A percentile compares a stretch with the other conserved stretches of the same genome.
Evolutionary conservation across 2,113 vertebrate genomes (phyloP).

Genomic region (Aptenodytes patagonicus): DNA sequence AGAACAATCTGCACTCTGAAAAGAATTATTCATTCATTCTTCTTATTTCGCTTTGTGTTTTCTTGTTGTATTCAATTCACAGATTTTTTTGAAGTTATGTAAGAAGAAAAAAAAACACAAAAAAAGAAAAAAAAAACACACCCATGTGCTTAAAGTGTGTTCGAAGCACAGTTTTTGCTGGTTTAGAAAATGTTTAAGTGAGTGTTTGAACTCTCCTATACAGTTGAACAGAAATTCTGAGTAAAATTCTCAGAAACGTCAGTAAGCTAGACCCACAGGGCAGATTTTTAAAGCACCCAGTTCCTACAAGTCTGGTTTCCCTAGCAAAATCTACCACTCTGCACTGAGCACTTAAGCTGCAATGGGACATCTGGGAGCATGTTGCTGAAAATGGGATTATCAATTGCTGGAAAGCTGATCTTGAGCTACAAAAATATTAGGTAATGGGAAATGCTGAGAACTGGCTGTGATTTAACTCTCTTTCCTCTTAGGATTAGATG

Average conservation of each 20-base stretch:
- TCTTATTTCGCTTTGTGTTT: neutral
- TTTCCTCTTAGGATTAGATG: neutral
- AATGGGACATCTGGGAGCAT: neutral
- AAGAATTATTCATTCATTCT: neutral
- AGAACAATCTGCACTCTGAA: neutral
- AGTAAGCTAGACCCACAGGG: neutral
- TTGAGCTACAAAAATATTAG: neutral
- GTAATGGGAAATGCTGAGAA: neutral
- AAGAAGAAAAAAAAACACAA: neutral
- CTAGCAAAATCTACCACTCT: neutral
- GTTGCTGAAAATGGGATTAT: constrained; percentile 21
- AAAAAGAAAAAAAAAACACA: neutral
- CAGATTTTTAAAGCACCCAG: neutral
- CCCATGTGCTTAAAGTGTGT: neutral
- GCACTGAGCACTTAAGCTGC: neutral
- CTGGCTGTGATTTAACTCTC: neutral
- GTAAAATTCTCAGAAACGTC: neutral
- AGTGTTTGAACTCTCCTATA: neutral
- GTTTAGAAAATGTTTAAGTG: neutral
- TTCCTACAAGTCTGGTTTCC: neutral
- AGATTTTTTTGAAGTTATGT: neutral
- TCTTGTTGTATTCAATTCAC: neutral
- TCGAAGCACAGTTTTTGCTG: neutral
- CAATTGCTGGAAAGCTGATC: neutral
- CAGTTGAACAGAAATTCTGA: neutral